Percentiles rank a stretch among this genome's conserved stretches.
phyloP scores from a whole-genome alignment of 2,888 invertebrate species.

The Synergus umbraculus region DNA sequence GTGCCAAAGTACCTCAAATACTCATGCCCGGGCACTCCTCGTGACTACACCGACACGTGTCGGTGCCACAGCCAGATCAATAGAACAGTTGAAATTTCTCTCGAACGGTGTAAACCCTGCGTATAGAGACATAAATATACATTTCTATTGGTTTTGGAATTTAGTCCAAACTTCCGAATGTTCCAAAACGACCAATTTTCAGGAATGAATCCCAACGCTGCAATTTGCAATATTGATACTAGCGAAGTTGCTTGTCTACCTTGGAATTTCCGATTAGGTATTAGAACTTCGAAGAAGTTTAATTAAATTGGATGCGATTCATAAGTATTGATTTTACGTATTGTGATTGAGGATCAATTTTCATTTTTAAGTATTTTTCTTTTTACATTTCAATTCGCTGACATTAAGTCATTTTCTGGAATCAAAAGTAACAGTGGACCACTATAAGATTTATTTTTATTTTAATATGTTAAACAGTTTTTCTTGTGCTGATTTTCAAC shows the following conservation, averaged over 20 bases:
- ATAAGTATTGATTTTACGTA: background rate
- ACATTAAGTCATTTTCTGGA: no score
- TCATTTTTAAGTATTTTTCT: no score
- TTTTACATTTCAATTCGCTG: no score
- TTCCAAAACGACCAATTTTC: background rate
- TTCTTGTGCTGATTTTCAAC: background rate
- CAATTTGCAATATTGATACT: background rate
- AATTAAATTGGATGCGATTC: background rate
- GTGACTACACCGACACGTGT: slow-evolving; percentile 24
- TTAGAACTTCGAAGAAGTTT: background rate
- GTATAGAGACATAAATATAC: background rate
- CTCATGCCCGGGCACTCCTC: slow-evolving; percentile 20
- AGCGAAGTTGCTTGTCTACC: background rate
- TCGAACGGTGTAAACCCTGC: slow-evolving; percentile 13
- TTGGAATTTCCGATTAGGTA: background rate
- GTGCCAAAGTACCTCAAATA: slow-evolving; percentile 30
- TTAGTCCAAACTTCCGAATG: slow-evolving; percentile 3
- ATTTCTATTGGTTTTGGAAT: slow-evolving; percentile 5
- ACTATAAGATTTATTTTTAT: background rate
- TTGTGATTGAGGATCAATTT: no score
- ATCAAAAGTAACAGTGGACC: background rate
- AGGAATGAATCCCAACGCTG: background rate
- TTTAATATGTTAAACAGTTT: background rate
- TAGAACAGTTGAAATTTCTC: slow-evolving; percentile 39
- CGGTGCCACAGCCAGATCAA: slow-evolving; percentile 33